Evolutionary conservation across 2,113 vertebrate species (phyloP), one percentile per base, ranked within the genome.

Genomic region (Tetrax tetrax): DNA sequence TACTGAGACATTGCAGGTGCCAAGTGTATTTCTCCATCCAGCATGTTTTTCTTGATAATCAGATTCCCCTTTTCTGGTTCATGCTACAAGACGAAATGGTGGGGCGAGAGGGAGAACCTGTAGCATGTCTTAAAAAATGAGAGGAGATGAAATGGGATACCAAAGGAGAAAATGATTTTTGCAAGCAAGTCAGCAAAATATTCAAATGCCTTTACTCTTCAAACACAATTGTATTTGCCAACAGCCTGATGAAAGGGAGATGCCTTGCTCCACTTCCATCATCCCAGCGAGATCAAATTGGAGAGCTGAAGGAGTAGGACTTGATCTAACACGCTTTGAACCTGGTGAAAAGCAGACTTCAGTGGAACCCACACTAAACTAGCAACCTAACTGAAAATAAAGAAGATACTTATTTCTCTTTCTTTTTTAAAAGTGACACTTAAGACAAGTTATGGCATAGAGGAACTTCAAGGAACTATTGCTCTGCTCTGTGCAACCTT

Each of bases 221-320:
- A 35, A 87, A 35, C 31, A 47, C 41, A 50, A 45, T 48, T 50
- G 20, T 1, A 6, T 68, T 95, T 79, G 65, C 74, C 68, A 87
- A 79, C 31, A 68, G 25, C n/a, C 33, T 83, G 61, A 33, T 50
- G 65, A 54, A 60, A 51, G 9, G 24, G 17, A 75, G 23, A 12
- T 28, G 17, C 4, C 1, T 56, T 75, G 19, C 38, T 76, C 37
- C 35, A 35, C 12, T 54, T 85, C 56, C 59, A 61, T 14, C 56
- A 53, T 18, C 33, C 54, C 61, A 63, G 43, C 0, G 6, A 74
- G 47, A 59, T 5, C 0, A 0, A 45, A 50, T 7, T 54, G 31
- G 16, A 75, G 51, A 1, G 1, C 20, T 53, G 74, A 84, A 82
- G 47, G 43, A 37, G 54, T 59, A 85, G 53, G 38, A 83, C 10